A percentile compares a stretch with the other conserved stretches of the same genome.
Evolutionary conservation across 2,888 invertebrate species (phyloP).

Genomic region (Cosmopolites sordidus): DNA sequence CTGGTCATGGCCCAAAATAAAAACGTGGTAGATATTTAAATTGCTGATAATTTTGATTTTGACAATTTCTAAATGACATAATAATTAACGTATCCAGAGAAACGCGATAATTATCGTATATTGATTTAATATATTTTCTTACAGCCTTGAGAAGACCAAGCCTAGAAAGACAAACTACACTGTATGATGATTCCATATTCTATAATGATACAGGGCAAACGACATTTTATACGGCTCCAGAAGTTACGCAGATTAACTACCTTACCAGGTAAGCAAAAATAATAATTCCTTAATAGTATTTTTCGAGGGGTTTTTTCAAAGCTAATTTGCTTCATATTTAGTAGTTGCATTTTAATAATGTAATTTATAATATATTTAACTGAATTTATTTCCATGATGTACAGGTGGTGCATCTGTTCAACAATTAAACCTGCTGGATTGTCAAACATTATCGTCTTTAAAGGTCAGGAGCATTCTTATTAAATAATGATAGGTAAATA

Average conservation of each 20-base stretch:
- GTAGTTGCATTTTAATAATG: no score
- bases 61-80: neutral
- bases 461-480: no score
- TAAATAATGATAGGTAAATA: no score
- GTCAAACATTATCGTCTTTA: no score
- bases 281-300: no score
- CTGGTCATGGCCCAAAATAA: constrained; percentile 29
- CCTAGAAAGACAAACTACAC: constrained; percentile 73
- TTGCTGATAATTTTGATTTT: constrained; percentile 3
- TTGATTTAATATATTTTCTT: constrained; percentile 11
- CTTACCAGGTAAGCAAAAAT: constrained; percentile 36
- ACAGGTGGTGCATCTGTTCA: no score
- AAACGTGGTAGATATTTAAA: neutral
- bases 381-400: no score
- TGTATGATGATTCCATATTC: constrained; percentile 69
- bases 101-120: neutral
- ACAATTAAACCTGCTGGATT: no score
- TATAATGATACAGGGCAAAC: constrained; percentile 47
- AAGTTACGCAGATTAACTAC: constrained; percentile 41
- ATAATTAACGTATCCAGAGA: neutral
- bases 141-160: constrained; percentile 60
- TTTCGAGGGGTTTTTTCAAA: no score
- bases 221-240: constrained; percentile 44
- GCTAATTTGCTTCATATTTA: no score
- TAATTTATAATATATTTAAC: no score